Evolutionary conservation across 2,888 invertebrate genomes (phyloP), one percentile per base, ranked within the genome.

Genomic region (Melanargia galathea): DNA sequence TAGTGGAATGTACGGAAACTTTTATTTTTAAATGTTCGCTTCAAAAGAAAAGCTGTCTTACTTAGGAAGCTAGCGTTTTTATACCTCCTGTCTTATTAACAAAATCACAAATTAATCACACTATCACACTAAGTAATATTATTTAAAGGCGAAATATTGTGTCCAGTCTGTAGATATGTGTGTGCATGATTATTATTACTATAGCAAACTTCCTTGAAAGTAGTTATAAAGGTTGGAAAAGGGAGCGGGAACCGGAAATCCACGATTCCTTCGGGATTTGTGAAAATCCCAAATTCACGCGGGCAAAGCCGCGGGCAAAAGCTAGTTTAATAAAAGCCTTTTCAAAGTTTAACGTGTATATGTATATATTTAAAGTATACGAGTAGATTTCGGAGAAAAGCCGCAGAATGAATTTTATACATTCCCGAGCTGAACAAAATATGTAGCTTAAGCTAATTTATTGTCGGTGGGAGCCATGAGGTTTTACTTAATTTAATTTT

Each of bases 71-170:
- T 24, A 18, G 30, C 51, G n/a, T n/a, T 30, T 51, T 51, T 16
- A 16, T 33, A 7, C 30, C 4, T 33, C 18, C 33, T 10, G 24
- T 24, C 2, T 43, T n/a, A 24, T 13, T 49, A 26, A 49, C 30
- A 16, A 49, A 30, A 30, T 30, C 51, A 33, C 16, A 51, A 51
- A 51, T 30, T 33, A 51, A 51, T n/a, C n/a, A n/a, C n/a, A n/a
- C n/a, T n/a, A n/a, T n/a, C n/a, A n/a, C n/a, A n/a, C n/a, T n/a
- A n/a, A n/a, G n/a, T n/a, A n/a, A n/a, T n/a, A n/a, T n/a, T n/a
- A n/a, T n/a, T n/a, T n/a, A n/a, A n/a, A n/a, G n/a, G n/a, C n/a
- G n/a, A n/a, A n/a, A n/a, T n/a, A n/a, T n/a, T n/a, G n/a, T n/a
- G n/a, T n/a, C n/a, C n/a, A n/a, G n/a, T n/a, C n/a, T n/a, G n/a